Percentiles rank a stretch among this genome's conserved stretches.
Evolutionary conservation across 2,113 vertebrate species (phyloP).

Genomic region (Puffinus mauretanicus): DNA sequence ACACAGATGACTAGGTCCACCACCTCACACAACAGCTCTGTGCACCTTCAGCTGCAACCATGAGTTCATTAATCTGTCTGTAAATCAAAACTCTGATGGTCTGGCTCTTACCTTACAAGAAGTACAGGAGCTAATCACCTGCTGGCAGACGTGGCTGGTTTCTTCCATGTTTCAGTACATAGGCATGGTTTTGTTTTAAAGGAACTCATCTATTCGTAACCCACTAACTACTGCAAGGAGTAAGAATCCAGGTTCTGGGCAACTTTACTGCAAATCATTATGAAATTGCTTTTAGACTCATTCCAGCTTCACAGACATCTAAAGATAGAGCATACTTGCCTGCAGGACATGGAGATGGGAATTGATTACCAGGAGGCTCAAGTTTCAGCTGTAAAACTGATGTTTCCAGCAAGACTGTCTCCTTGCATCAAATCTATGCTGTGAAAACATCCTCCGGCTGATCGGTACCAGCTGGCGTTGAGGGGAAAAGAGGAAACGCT

Average conservation of each 20-base stretch:
- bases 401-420: slow-evolving; percentile 29
- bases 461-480: not conserved
- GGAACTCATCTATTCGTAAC: not conserved
- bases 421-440: not conserved
- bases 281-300: not conserved
- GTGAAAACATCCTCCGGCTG: not conserved
- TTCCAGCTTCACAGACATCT: not conserved
- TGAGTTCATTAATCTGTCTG: not conserved
- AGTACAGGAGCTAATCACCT: not conserved
- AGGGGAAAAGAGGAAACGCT: not conserved
- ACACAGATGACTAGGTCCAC: not conserved
- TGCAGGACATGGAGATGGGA: not conserved
- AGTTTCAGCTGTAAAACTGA: not conserved
- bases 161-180: not conserved
- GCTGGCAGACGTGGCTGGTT: not conserved
- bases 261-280: not conserved
- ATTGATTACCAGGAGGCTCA: not conserved
- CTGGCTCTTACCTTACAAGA: not conserved
- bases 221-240: not conserved
- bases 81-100: not conserved
- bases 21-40: not conserved
- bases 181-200: not conserved
- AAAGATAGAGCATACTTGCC: not conserved
- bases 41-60: not conserved
- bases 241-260: not conserved